Conservation (phyloP, 35 echinoderm and acorn worm genomes). For the Ptychodera flava region DNA sequence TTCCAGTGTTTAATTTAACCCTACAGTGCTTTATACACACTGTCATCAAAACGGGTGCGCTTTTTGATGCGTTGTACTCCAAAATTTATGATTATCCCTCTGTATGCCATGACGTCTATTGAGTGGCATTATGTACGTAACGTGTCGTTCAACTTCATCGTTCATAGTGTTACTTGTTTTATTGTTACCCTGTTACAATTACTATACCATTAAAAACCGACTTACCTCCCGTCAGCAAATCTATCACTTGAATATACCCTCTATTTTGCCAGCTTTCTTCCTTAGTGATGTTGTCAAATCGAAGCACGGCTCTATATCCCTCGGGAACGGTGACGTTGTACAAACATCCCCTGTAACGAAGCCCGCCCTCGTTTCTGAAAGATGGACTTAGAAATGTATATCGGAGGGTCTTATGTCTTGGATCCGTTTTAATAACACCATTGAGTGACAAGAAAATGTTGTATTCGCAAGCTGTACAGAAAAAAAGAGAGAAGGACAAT, state of each 20-base stretch:
- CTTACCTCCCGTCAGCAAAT: background rate
- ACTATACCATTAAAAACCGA: too few relatives aligned
- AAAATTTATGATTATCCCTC: too few relatives aligned
- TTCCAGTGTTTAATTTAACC: too few relatives aligned
- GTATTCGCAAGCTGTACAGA: background rate
- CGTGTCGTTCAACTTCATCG: too few relatives aligned
- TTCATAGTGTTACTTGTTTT: too few relatives aligned
- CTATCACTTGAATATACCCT: background rate
- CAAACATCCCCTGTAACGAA: background rate
- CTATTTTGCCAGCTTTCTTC: background rate
- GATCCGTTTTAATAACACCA: background rate
- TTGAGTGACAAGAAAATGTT: background rate
- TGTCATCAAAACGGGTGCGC: too few relatives aligned
- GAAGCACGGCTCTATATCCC: background rate
- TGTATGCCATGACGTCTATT: too few relatives aligned
- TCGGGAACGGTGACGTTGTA: background rate
- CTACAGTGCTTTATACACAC: too few relatives aligned
- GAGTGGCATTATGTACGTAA: too few relatives aligned
- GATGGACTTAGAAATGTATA: too few relatives aligned
- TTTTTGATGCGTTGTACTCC: too few relatives aligned
- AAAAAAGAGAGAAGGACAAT: background rate
- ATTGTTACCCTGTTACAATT: too few relatives aligned
- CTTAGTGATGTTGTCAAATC: background rate
- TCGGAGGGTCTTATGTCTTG: background rate
- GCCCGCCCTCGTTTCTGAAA: background rate